Evolutionary conservation across 2,113 vertebrate species (phyloP).

Genomic region (Pluvialis apricaria): DNA sequence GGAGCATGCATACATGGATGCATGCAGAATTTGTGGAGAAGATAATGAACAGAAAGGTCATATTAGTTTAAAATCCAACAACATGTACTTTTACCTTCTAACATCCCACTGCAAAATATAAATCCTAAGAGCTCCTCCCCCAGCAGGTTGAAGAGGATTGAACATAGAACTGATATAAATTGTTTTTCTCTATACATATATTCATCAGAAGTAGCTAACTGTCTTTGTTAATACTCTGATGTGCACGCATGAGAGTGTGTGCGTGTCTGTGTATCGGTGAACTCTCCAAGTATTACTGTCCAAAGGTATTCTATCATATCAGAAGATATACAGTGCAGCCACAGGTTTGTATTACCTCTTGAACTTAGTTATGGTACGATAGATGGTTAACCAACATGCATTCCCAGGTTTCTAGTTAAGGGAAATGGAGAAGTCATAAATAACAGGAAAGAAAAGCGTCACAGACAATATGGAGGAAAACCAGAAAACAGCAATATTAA

Average conservation of each 20-base stretch:
- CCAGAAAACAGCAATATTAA: background rate
- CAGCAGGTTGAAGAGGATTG: background rate
- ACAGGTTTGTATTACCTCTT: background rate
- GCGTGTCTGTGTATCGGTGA: background rate
- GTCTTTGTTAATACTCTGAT: background rate
- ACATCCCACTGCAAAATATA: background rate
- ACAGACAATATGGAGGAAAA: background rate
- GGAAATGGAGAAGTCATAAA: background rate
- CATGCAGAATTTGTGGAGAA: background rate
- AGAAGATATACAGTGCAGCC: background rate
- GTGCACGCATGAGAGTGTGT: background rate
- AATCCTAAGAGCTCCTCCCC: background rate
- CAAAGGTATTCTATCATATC: background rate
- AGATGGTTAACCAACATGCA: background rate
- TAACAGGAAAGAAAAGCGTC: background rate
- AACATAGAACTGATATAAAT: background rate
- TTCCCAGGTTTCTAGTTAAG: background rate
- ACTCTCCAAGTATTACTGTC: background rate
- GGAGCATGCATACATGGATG: background rate
- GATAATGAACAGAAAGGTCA: background rate
- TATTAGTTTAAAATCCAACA: background rate
- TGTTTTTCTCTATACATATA: background rate
- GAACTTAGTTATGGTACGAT: background rate
- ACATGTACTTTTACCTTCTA: background rate
- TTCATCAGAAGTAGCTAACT: background rate